phyloP scores from a whole-genome alignment of 2,888 invertebrate genomes.

The Dorcus hopei region DNA sequence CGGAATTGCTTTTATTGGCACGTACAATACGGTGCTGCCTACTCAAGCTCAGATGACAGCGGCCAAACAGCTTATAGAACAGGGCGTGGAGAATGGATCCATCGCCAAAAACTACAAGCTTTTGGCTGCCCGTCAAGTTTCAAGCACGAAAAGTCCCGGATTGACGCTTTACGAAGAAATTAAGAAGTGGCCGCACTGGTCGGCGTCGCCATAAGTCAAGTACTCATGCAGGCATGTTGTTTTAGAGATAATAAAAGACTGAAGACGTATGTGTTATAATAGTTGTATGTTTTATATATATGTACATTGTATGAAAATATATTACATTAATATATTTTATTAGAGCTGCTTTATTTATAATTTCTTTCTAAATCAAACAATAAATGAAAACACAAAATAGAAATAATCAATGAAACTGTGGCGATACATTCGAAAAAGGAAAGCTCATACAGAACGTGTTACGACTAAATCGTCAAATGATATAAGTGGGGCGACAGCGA shows the following conservation, averaged over 20 bases:
- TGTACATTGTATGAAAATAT: too few species aligned
- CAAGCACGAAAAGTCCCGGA: conserved; percentile 68
- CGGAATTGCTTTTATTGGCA: conserved; percentile 71
- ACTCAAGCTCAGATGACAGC: conserved; percentile 59
- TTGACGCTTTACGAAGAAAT: conserved; percentile 61
- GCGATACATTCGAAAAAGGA: too few species aligned
- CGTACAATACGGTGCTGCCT: conserved; percentile 57
- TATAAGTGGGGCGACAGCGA: too few species aligned
- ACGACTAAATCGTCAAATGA: too few species aligned
- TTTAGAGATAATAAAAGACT: too few species aligned
- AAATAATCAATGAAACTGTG: too few species aligned
- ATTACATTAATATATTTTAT: too few species aligned
- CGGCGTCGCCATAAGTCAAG: background rate
- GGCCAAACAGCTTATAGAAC: conserved; percentile 58
- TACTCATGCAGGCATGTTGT: too few species aligned
- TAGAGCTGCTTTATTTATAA: background rate
- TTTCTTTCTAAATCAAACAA: background rate
- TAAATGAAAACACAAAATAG: too few species aligned
- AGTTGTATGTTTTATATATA: too few species aligned
- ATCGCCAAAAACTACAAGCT: conserved; percentile 64
- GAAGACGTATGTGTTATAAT: background rate
- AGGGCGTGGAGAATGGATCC: conserved; percentile 61
- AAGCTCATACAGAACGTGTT: too few species aligned
- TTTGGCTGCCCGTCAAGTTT: conserved; percentile 65
- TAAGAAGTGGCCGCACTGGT: conserved; percentile 65